Base-by-base conservation (phyloP, 2,797 vertebrate genomes). In the Gallinago stenura region DNA sequence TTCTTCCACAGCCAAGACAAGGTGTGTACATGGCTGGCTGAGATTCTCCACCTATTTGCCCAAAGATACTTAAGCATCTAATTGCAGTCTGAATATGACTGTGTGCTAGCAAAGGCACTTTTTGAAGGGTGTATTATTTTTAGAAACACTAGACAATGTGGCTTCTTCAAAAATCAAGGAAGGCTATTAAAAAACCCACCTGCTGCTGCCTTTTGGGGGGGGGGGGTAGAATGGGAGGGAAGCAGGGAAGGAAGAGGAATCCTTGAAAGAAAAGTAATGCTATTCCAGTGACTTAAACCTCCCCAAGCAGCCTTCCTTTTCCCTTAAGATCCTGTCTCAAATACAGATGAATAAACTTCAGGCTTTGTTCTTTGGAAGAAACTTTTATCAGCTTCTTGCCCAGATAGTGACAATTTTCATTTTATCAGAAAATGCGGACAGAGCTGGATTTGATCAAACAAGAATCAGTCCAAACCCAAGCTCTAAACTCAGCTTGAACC, bases 381-480 rank as follows among this genome's bases (percentile, higher is more conserved):
- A 70, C 77, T 79, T 80, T 66, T 41, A 79, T 58, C 90, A 90
- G 73, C 68, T 92, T 73, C 70, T 78, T 14, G 37, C 39, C 71
- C 69, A 5, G 21, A 26, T 3, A 54, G 22, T 2, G 2, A 41
- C 22, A 28, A 64, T 65, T 88, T 79, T 53, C 28, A 69, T 87
- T 87, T 46, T 46, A 72, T 64, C 85, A 87, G 70, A 73, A 87
- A 80, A 51, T 1, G 15, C n/a, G 39, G 28, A n/a, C 0, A 0
- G 31, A 94, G 53, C 45, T 53, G 62, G 57, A 85, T 90, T 45
- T 72, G 71, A 93, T 94, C 83, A 69, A 85, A 91, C 28, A 89
- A 33, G 45, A 71, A 69, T 37, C 30, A 35, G 35, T 14, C 62
- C 62, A 90, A 65, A 87, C 0, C 45, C 31, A 6, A 61, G 79